Conservation (phyloP, 2,113 vertebrate genomes). For the Gnathonemus echidnorhynchus region DNA sequence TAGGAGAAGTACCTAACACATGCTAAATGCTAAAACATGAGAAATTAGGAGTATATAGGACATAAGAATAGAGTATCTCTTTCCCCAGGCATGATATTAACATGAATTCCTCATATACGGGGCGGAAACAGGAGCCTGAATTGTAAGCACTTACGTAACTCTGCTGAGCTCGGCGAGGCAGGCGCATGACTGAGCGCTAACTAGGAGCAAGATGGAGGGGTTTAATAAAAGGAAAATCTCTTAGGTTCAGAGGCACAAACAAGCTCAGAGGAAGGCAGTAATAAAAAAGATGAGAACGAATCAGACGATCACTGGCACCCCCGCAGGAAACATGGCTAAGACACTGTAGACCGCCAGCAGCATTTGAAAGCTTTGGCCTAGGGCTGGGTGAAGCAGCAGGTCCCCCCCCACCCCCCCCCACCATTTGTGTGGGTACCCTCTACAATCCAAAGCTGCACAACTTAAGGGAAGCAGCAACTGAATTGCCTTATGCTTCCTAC, state of each 20-base stretch:
- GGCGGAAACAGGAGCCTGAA: neutral
- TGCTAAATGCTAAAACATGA: no score
- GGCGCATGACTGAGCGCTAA: neutral
- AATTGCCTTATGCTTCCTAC: neutral
- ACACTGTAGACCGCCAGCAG: neutral
- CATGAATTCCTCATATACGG: conserved; percentile 3
- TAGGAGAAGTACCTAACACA: neutral
- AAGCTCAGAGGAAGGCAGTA: neutral
- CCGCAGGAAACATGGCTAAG: neutral
- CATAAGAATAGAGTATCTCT: neutral
- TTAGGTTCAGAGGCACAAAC: neutral
- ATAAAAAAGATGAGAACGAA: neutral
- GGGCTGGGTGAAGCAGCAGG: neutral
- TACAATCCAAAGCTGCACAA: neutral
- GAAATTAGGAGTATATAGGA: neutral
- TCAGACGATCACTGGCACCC: neutral
- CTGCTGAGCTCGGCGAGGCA: neutral
- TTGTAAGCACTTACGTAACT: neutral
- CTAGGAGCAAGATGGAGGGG: neutral
- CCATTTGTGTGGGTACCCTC: neutral
- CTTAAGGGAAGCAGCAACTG: neutral
- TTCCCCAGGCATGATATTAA: neutral
- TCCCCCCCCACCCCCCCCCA: neutral
- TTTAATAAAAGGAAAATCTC: conserved; percentile 11
- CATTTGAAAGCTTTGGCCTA: neutral